phyloP scores from a whole-genome alignment of 2,113 vertebrate species.

The Megaleporinus macrocephalus region DNA sequence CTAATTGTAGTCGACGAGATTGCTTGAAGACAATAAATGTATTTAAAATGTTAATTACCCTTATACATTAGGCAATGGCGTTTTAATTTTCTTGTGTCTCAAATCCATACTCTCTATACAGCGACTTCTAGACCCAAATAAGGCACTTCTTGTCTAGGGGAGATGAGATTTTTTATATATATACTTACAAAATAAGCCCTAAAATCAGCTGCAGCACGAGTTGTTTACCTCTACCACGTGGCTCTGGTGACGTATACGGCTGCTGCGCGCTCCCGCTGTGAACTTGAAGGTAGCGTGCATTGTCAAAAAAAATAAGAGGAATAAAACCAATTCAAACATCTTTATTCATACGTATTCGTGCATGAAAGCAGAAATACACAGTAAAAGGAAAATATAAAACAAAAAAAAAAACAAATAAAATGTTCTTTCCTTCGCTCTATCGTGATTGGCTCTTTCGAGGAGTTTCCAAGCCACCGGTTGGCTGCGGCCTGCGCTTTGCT shows the following conservation, averaged over 20 bases:
- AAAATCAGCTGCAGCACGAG: constrained; percentile 27
- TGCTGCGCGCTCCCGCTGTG: constrained; percentile 54
- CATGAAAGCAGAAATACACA: neutral
- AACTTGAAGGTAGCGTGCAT: constrained; percentile 63
- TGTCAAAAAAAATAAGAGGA: constrained; percentile 58
- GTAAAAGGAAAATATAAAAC: neutral
- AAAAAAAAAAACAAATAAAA: neutral
- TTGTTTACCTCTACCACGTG: constrained; percentile 72
- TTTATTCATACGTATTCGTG: neutral
- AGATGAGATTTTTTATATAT: too few relatives aligned
- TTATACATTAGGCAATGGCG: too few relatives aligned
- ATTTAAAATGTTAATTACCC: too few relatives aligned
- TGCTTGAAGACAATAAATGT: too few relatives aligned
- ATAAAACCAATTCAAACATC: neutral
- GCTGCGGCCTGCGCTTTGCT: neutral
- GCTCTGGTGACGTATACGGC: constrained; percentile 47
- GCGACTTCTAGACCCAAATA: too few relatives aligned
- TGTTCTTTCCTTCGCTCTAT: neutral
- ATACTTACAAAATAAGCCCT: neutral
- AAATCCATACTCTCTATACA: too few relatives aligned
- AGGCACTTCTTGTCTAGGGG: too few relatives aligned
- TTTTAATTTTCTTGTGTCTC: too few relatives aligned
- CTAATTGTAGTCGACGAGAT: too few relatives aligned
- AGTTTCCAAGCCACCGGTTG: constrained; percentile 51
- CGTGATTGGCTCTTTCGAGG: constrained; percentile 60